Evolutionary conservation across 1,140 invertebrate genomes (phyloP), one percentile per base, ranked within the genome.

Genomic region (Parasteatoda tepidariorum): DNA sequence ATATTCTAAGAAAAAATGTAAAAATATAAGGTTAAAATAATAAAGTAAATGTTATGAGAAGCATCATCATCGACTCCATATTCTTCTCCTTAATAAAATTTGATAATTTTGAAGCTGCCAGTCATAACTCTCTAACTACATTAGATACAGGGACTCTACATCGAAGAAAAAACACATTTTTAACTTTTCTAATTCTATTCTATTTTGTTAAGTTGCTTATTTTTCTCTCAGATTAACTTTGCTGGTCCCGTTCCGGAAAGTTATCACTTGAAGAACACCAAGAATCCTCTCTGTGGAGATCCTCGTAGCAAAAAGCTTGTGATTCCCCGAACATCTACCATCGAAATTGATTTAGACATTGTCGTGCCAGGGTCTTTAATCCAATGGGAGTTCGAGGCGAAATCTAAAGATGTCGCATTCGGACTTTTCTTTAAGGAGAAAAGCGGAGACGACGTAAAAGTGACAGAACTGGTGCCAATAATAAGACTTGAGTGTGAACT

Each of bases 371-470:
- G 64, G 0, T 79, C 76, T 3, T 5, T 55, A 1, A 57, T 79
- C 15, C 62, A 79, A 30, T 79, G 76, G 76, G 76, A 67, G 33
- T 79, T 79, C 30, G 76, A 79, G 38, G 68, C 76, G 0, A 55
- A 68, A 33, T 57, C 22, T 11, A 54, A 31, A 57, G 76, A 79
- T n/a, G 30, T 79, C 6, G 64, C 62, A 9, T 79, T 79, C 41
- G 76, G 76, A 31, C 76, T 79, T 3, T 79, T 79, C 24, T 79
- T 55, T n/a, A 62, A 79, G 31, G 57, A 59, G 5, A 22, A n/a
- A 7, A n/a, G 24, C 7, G 57, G 24, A 59, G 33, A 59, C 7
- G 66, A 62, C 28, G 54, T 70, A 33, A 70, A 71, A 28, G 41
- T 81, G n/a, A 62, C 11, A 22, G 78, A 81, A 24, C 26, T 81